phyloP scores from a whole-genome alignment of 2,888 invertebrate genomes.

The Schizaphis graminum region DNA sequence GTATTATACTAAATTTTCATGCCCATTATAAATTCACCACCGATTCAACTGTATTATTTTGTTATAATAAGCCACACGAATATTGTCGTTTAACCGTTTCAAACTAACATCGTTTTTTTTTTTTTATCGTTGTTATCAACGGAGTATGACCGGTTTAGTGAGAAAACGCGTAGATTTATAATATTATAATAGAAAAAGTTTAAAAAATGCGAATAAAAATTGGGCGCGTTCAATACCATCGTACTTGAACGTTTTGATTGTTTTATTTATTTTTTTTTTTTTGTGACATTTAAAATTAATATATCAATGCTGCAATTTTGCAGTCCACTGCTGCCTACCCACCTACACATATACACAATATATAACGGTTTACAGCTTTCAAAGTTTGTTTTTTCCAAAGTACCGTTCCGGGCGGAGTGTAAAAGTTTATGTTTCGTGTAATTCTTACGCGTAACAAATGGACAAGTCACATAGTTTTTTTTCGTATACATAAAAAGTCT shows the following conservation, averaged over 20 bases:
- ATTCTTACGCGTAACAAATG: conserved; percentile 28
- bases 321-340: not conserved
- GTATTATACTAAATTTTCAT: too few relatives aligned
- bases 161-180: not conserved
- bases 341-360: not conserved
- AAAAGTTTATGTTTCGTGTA: conserved; percentile 15
- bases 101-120: too few relatives aligned
- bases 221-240: not conserved
- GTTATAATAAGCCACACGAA: too few relatives aligned
- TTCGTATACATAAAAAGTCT: not conserved
- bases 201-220: not conserved
- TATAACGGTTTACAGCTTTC: not conserved
- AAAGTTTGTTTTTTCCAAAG: conserved; percentile 6
- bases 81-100: too few relatives aligned
- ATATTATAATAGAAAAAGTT: not conserved
- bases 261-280: too few relatives aligned
- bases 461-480: not conserved
- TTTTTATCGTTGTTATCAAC: too few relatives aligned
- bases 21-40: not conserved
- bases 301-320: not conserved
- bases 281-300: not conserved
- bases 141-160: too few relatives aligned
- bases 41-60: not conserved
- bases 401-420: not conserved
- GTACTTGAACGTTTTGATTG: not conserved